phyloP scores from a whole-genome alignment of 2,797 vertebrate species.

The Chaunax sp. region DNA sequence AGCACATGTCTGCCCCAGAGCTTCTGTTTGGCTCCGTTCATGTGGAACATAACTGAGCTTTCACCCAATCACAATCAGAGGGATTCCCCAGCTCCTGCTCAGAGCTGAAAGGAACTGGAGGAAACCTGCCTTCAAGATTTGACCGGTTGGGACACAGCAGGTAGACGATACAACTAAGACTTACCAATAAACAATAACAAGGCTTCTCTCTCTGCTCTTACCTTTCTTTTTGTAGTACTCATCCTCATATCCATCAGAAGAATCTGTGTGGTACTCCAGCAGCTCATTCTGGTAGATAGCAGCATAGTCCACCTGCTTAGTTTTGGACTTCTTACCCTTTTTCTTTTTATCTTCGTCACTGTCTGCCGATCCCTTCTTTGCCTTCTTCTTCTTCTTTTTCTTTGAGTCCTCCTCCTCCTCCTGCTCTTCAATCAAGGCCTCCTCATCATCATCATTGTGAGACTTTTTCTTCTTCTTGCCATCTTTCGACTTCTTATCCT shows the following conservation, averaged over 20 bases:
- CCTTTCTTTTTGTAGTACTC: slow-evolving; percentile 97
- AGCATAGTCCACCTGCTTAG: slow-evolving; percentile 88
- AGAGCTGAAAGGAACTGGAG: slow-evolving; percentile 10
- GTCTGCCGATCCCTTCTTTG: slow-evolving; percentile 75
- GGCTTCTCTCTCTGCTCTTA: slow-evolving; percentile 57
- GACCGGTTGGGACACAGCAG: neutral
- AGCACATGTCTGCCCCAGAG: slow-evolving; percentile 67
- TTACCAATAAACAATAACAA: slow-evolving; percentile 5
- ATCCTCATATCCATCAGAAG: slow-evolving; percentile 89
- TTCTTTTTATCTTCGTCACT: slow-evolving; percentile 84
- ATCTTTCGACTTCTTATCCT: slow-evolving; percentile 82
- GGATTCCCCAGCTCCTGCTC: slow-evolving; percentile 44
- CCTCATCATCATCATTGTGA: slow-evolving; percentile 69
- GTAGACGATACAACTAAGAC: slow-evolving; percentile 1
- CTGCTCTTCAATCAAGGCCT: slow-evolving; percentile 76
- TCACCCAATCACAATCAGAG: slow-evolving; percentile 71
- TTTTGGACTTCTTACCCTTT: slow-evolving; percentile 85
- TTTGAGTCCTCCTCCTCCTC: slow-evolving; percentile 81
- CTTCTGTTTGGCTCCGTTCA: slow-evolving; percentile 71
- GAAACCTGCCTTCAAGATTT: slow-evolving; percentile 7
- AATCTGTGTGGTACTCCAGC: slow-evolving; percentile 88
- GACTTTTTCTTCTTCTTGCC: slow-evolving; percentile 84
- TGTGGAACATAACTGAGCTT: slow-evolving; percentile 79
- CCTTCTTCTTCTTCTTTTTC: slow-evolving; percentile 86
- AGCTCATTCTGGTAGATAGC: slow-evolving; percentile 91